Conservation (phyloP, 1,140 invertebrate species). For the Maniola jurtina region DNA sequence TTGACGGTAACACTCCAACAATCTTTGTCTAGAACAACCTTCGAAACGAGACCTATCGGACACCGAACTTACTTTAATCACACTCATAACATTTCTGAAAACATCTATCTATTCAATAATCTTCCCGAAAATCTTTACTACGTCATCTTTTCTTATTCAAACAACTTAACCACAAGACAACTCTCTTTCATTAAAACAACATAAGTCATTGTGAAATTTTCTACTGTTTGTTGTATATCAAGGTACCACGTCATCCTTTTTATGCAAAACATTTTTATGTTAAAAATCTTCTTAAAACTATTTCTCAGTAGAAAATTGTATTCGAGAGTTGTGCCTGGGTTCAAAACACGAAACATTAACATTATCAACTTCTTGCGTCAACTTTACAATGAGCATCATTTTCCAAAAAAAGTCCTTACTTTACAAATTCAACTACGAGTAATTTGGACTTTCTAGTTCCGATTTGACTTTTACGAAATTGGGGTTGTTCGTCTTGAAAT, state of each 20-base stretch:
- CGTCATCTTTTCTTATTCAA: slow-evolving; percentile 32
- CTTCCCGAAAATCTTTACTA: slow-evolving; percentile 29
- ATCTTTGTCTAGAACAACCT: slow-evolving; percentile 46
- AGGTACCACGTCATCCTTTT: too few species aligned
- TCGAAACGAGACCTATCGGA: slow-evolving; percentile 42
- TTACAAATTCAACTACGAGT: slow-evolving; percentile 25
- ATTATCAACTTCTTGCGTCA: slow-evolving; percentile 33
- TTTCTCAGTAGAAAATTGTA: background rate
- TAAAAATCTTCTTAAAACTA: background rate
- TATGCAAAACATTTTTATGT: background rate
- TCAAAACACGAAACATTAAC: slow-evolving; percentile 35
- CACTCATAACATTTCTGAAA: slow-evolving; percentile 45
- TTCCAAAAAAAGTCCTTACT: slow-evolving; percentile 30
- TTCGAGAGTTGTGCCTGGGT: slow-evolving; percentile 22
- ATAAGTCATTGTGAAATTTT: background rate
- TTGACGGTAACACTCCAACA: slow-evolving; percentile 67
- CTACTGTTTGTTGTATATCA: too few species aligned
- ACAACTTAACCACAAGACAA: slow-evolving; percentile 34
- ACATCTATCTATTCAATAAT: slow-evolving; percentile 44
- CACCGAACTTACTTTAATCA: slow-evolving; percentile 48
- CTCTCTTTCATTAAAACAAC: slow-evolving; percentile 14
- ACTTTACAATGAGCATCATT: slow-evolving; percentile 33
- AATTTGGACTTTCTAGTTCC: slow-evolving; percentile 51
- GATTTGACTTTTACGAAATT: slow-evolving; percentile 80
- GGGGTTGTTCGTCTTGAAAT: slow-evolving; percentile 85